Evolutionary conservation across 2,113 vertebrate species (phyloP), one percentile per base, ranked within the genome.

Genomic region (Sterna hirundo): DNA sequence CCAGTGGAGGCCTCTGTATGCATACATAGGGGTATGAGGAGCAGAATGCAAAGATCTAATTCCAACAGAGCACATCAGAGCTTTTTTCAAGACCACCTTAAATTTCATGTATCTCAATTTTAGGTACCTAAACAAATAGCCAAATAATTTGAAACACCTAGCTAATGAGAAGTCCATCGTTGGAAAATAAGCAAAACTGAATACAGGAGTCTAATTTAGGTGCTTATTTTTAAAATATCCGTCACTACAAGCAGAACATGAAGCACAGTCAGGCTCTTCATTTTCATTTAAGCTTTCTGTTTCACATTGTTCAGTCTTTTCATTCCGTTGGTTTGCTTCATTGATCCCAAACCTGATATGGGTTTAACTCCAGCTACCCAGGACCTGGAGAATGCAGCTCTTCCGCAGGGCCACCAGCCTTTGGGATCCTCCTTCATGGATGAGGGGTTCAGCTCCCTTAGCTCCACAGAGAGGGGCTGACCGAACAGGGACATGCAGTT

Each of bases 271-370:
- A 61, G 40, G 10, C 4, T 70, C 22, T 57, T 78, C 5, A 22
- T n/a, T 85, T 72, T 78, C 17, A 38, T 21, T 76, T 52, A 51
- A 65, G 23, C 21, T 71, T 58, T 58, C 55, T 61, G 11, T 44
- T 84, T 49, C 58, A 51, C 25, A 17, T 13, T 52, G 6, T 36
- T 72, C 27, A 49, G 19, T 47, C 32, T 69, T 82, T 84, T 26
- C 46, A 13, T 69, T 69, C 42, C 34, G 12, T 16, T 82, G 26
- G 32, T 61, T 78, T 84, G 29, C 61, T 65, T 77, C 14, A 46
- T 6, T 2, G 0, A 46, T 23, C 16, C 47, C 44, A 18, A 55
- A 77, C 52, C n/a, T 13, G n/a, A 51, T 2, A 32, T 0, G 4
- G 8, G 9, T 78, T 81, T 81, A 69, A 30, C 32, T 38, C 20